Evolutionary conservation across 2,797 vertebrate species (phyloP).

Genomic region (Leucoraja ocellata): DNA sequence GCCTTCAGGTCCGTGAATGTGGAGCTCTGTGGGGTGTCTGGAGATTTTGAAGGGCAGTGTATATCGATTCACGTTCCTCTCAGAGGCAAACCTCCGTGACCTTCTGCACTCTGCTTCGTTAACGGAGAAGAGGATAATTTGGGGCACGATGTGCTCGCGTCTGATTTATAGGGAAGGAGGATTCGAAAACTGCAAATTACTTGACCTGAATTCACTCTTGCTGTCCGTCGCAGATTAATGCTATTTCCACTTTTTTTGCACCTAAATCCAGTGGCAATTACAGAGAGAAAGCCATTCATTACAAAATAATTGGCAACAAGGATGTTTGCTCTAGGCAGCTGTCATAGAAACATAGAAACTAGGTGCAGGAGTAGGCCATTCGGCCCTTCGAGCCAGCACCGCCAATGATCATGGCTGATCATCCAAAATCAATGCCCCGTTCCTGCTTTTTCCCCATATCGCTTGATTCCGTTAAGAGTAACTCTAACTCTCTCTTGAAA

Average conservation of each 20-base stretch:
- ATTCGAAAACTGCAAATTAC: background rate
- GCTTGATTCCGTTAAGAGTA: too few relatives aligned
- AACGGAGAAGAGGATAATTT: background rate
- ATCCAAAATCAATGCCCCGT: too few relatives aligned
- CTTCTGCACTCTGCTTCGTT: background rate
- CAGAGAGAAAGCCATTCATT: background rate
- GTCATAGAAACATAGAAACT: background rate
- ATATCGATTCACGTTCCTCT: background rate
- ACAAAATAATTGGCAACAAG: background rate
- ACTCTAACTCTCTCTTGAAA: too few relatives aligned
- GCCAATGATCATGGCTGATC: too few relatives aligned
- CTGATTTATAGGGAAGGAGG: background rate
- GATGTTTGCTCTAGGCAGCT: background rate
- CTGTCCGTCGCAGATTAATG: background rate
- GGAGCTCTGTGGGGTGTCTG: background rate
- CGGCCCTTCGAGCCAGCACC: too few relatives aligned
- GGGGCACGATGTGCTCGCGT: background rate
- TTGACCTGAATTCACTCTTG: constrained; percentile 10
- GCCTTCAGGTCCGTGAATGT: background rate
- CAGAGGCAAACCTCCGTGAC: background rate
- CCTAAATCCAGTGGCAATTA: background rate
- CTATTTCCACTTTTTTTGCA: background rate
- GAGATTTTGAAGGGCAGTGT: background rate
- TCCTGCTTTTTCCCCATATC: too few relatives aligned
- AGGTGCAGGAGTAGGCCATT: too few relatives aligned